These are phyloP conservation scores for Mus spretus DNA, from an alignment of 2,797 vertebrate species.

Conservation along the genomic window DNA sequence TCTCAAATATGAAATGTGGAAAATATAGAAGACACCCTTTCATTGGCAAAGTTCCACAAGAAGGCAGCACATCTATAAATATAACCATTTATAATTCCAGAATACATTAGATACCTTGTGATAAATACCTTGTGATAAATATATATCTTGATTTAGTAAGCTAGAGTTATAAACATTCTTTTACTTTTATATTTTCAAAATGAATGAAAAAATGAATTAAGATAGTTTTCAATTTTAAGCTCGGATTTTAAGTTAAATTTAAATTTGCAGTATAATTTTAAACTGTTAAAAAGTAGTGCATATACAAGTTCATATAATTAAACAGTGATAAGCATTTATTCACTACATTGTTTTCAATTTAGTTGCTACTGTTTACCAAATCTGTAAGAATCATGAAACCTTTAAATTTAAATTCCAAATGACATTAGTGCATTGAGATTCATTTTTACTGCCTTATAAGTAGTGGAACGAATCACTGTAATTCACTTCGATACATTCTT, in stretches of 20 bases:
- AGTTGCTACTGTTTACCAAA: slow-evolving; percentile 9
- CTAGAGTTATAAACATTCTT: not conserved
- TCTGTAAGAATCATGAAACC: not conserved
- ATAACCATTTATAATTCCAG: not conserved
- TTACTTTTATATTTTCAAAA: not conserved
- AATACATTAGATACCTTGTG: not conserved
- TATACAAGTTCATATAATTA: not conserved
- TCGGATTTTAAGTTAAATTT: not conserved
- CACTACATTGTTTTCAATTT: slow-evolving; percentile 27
- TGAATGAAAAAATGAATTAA: not conserved
- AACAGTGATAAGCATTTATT: not conserved
- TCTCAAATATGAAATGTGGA: not conserved
- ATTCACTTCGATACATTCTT: not conserved
- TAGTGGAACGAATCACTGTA: not conserved
- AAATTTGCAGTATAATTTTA: not conserved
- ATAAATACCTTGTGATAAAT: not conserved
- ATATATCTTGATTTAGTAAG: not conserved
- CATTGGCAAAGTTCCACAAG: not conserved
- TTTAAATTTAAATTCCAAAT: slow-evolving; percentile 54
- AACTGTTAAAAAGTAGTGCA: not conserved
- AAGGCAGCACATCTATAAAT: not conserved
- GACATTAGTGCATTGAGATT: not conserved
- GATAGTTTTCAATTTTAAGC: not conserved
- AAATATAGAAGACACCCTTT: not conserved
- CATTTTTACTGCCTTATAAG: not conserved